These are phyloP conservation scores for Nothoprocta pentlandii DNA, from an alignment of 2,113 vertebrate genomes.

Conservation along the genomic window DNA sequence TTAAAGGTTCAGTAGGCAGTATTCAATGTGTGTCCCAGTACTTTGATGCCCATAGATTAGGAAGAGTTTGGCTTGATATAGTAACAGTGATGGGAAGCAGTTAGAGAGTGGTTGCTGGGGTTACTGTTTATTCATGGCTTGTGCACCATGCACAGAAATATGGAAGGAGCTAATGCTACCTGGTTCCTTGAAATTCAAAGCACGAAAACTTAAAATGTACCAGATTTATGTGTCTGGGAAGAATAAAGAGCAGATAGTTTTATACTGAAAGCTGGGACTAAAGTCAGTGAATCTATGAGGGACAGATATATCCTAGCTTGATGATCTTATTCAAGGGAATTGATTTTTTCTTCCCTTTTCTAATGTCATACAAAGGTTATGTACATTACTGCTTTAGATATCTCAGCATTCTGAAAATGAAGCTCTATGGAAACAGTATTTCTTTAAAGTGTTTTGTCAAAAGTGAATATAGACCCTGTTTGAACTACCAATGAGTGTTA, in stretches of 20 bases:
- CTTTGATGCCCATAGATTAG: neutral
- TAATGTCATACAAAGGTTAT: neutral
- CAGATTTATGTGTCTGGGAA: neutral
- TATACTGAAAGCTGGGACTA: neutral
- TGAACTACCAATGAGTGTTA: neutral
- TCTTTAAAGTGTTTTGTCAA: conserved; percentile 22
- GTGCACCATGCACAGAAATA: neutral
- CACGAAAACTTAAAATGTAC: neutral
- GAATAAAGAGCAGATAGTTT: conserved; percentile 23
- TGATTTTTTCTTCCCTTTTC: neutral
- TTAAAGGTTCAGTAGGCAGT: neutral
- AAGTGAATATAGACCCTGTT: neutral
- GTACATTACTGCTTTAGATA: neutral
- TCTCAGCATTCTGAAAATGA: neutral
- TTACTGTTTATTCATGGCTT: neutral
- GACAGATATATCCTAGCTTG: neutral
- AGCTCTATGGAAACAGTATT: neutral
- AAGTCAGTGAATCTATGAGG: neutral
- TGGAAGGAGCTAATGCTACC: neutral
- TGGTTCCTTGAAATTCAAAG: conserved; percentile 25
- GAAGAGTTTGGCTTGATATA: neutral
- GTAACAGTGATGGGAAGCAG: neutral
- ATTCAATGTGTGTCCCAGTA: neutral
- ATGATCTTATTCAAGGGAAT: neutral
- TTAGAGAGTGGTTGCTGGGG: neutral